These are phyloP conservation scores for Sardina pilchardus DNA, from an alignment of 2,113 vertebrate genomes.

Conservation along the genomic window DNA sequence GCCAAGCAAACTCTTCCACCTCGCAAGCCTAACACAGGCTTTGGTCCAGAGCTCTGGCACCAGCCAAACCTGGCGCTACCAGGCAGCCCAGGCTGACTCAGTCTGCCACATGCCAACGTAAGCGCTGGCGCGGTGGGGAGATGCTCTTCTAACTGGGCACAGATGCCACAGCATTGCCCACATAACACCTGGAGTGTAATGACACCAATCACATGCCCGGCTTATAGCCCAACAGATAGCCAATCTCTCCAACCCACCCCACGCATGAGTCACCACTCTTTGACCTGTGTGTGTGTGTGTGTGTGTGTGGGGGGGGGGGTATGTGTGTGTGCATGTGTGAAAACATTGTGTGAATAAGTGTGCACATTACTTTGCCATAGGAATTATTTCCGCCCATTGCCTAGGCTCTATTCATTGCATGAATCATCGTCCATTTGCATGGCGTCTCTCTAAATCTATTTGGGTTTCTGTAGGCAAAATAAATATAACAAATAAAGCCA, in stretches of 20 bases:
- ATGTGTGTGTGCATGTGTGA: slow-evolving; percentile 12
- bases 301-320: slow-evolving; percentile 20
- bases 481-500: not conserved
- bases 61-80: not conserved
- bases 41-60: not conserved
- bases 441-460: slow-evolving; percentile 52
- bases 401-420: slow-evolving; percentile 38
- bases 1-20: not conserved
- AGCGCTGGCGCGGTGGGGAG: not conserved
- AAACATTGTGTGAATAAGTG: not conserved
- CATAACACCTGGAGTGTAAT: slow-evolving; percentile 21
- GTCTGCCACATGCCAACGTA: not conserved
- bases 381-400: not conserved
- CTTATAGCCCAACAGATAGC: not conserved
- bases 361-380: slow-evolving; percentile 20
- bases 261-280: not conserved
- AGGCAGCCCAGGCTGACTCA: not conserved
- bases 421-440: slow-evolving; percentile 53
- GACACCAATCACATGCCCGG: not conserved
- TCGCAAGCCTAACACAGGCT: not conserved
- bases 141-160: not conserved
- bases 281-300: not conserved
- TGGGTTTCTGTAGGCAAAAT: slow-evolving; percentile 43
- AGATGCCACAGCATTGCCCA: not conserved
- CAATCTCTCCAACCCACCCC: not conserved